Base-by-base conservation (phyloP, 1,140 invertebrate species). In the Drosophila subobscura region DNA sequence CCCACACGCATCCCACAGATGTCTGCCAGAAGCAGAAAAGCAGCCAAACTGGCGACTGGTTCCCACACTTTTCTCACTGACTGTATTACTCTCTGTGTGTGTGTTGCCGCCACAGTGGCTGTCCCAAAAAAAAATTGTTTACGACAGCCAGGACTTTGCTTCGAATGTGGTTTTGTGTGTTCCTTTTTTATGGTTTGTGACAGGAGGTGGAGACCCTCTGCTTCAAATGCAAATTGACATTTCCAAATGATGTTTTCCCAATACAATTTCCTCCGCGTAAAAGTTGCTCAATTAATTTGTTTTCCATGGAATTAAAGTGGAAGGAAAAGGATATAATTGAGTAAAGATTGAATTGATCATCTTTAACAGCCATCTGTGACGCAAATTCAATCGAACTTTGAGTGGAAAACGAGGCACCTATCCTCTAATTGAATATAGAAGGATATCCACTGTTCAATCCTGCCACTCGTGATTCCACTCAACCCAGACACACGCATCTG, bases 1-100 rank as follows among this genome's bases (percentile, higher is more conserved):
- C 78, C 74, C 78, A 83, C 74, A 78, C 78, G 79, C 78, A 80
- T 12, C 68, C 78, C 74, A 63, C 79, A 59, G 63, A 60, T 63
- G 44, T 63, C 79, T 53, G 55, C 40, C 42, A 33, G 37, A 55
- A 67, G 33, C 7, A 27, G 49, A 33, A 46, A 23, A 16, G 70
- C 72, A 63, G 56, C 52, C 67, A 41, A 68, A 58, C 7, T n/a
- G 54, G 58, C 76, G 77, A 71, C 70, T 59, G 66, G 50, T 55
- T 10, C 42, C 20, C 33, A 51, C 14, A 37, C 6, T 52, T 52
- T 52, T 52, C 50, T 10, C 50, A 52, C 37, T 53, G 56, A 52
- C 51, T 57, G 56, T 29, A 14, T 16, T 59, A 20, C 16, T 20
- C 16, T 1, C 16, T 20, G n/a, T 55, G 46, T 58, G 14, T 46